Evolutionary conservation across 1,140 invertebrate species (phyloP).

Genomic region (Drosophila lacertosa): DNA sequence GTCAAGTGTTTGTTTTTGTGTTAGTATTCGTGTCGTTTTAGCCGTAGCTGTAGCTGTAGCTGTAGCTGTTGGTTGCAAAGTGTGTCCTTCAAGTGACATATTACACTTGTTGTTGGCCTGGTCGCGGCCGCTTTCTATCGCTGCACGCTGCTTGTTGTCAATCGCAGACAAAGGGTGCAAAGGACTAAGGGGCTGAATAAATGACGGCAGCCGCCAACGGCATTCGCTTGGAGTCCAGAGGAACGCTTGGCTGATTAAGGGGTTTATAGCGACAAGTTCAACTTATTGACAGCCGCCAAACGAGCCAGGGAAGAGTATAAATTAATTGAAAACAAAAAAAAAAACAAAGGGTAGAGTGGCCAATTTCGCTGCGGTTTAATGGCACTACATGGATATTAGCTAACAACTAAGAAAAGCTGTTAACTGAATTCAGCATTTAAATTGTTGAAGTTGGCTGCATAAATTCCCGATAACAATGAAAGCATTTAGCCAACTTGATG

Average conservation of each 20-base stretch:
- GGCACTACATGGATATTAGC: slow-evolving; percentile 45
- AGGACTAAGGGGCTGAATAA: slow-evolving; percentile 2
- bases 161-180: slow-evolving; percentile 24
- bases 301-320: slow-evolving; percentile 3
- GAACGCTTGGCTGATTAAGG: slow-evolving; percentile 63
- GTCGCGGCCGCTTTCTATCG: slow-evolving; percentile 62
- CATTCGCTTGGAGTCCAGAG: slow-evolving; percentile 21
- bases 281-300: slow-evolving; percentile 62
- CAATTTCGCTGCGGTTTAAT: slow-evolving; percentile 68
- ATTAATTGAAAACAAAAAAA: slow-evolving; percentile 40
- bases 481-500: slow-evolving; percentile 23
- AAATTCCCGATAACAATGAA: slow-evolving; percentile 41
- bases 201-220: neutral
- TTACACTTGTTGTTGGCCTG: slow-evolving; percentile 72
- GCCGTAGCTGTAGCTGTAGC: neutral
- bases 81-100: slow-evolving; percentile 82
- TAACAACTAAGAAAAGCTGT: slow-evolving; percentile 52
- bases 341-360: slow-evolving; percentile 69
- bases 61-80: slow-evolving; percentile 27
- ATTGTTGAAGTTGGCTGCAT: slow-evolving; percentile 19
- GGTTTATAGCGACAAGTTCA: slow-evolving; percentile 53
- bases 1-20: slow-evolving; percentile 45
- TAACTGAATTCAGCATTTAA: slow-evolving; percentile 29
- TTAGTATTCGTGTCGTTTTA: neutral
- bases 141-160: slow-evolving; percentile 54